Conservation (phyloP, 2,113 vertebrate genomes). For the Callospermophilus lateralis region DNA sequence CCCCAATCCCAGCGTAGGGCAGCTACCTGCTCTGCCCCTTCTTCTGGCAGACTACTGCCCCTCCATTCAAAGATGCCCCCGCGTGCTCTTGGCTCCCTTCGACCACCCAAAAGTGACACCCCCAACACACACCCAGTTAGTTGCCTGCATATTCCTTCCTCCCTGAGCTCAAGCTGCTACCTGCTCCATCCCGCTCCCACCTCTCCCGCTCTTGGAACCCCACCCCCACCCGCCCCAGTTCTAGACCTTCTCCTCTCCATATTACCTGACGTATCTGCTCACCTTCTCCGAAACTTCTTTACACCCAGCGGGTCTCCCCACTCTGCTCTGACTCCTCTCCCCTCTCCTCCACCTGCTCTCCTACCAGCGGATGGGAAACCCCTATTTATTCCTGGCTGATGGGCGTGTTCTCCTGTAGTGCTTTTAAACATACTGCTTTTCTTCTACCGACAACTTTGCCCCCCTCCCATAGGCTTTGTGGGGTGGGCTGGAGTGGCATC, state of each 20-base stretch:
- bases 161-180: neutral
- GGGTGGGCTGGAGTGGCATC: too few relatives aligned
- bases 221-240: too few relatives aligned
- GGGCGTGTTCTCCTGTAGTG: neutral
- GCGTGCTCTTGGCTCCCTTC: neutral
- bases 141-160: neutral
- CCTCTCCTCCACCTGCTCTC: neutral
- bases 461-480: neutral
- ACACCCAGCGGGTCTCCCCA: neutral
- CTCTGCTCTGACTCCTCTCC: constrained; percentile 1
- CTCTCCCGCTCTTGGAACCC: neutral
- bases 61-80: neutral
- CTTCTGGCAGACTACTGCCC: neutral
- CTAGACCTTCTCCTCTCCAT: too few relatives aligned
- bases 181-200: neutral
- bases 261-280: neutral
- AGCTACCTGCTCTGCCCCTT: constrained; percentile 67
- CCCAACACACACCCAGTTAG: neutral
- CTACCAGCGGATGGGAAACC: neutral
- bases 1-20: constrained; percentile 54
- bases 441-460: neutral
- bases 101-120: neutral
- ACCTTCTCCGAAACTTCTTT: neutral
- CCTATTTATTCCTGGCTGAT: neutral
- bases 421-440: neutral